These are phyloP conservation scores for Enteromius viviparus DNA, from an alignment of 2,797 vertebrate genomes.

Conservation along the genomic window DNA sequence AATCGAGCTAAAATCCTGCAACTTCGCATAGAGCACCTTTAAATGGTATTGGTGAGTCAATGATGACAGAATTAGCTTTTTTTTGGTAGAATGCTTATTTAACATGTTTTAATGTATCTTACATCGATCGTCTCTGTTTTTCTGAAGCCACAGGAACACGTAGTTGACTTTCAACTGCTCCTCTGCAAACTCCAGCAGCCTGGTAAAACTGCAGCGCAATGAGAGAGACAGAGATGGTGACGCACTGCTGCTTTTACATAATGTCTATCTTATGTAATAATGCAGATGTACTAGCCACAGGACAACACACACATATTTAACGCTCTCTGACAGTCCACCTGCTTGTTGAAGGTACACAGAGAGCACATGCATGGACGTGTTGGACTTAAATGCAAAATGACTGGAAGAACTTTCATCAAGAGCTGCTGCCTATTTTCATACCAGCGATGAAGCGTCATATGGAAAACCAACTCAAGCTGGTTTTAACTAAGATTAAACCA, in stretches of 20 bases:
- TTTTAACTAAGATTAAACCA: slow-evolving; percentile 15
- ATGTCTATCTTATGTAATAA: slow-evolving; percentile 71
- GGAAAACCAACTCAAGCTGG: background rate
- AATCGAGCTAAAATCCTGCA: too few relatives aligned
- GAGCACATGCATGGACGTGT: background rate
- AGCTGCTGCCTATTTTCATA: background rate
- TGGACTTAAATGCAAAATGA: slow-evolving; percentile 3
- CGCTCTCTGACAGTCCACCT: slow-evolving; percentile 20
- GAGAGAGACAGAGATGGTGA: slow-evolving; percentile 57
- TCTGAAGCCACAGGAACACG: slow-evolving; percentile 96
- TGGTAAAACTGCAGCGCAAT: slow-evolving; percentile 83
- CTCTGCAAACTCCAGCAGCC: slow-evolving; percentile 93
- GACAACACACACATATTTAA: slow-evolving; percentile 1
- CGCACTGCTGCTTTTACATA: slow-evolving; percentile 65
- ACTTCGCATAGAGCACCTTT: too few relatives aligned
- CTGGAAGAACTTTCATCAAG: background rate
- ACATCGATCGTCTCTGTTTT: slow-evolving; percentile 95
- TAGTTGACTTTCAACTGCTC: slow-evolving; percentile 95
- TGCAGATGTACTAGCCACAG: slow-evolving; percentile 63
- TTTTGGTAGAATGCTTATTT: background rate
- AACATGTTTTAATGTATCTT: slow-evolving; percentile 63
- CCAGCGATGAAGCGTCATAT: background rate
- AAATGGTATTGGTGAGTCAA: background rate
- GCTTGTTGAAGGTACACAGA: slow-evolving; percentile 21
- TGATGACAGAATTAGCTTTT: background rate